These are phyloP conservation scores for Drosophila heteroneura DNA, from an alignment of 2,888 invertebrate genomes.

Conservation along the genomic window DNA sequence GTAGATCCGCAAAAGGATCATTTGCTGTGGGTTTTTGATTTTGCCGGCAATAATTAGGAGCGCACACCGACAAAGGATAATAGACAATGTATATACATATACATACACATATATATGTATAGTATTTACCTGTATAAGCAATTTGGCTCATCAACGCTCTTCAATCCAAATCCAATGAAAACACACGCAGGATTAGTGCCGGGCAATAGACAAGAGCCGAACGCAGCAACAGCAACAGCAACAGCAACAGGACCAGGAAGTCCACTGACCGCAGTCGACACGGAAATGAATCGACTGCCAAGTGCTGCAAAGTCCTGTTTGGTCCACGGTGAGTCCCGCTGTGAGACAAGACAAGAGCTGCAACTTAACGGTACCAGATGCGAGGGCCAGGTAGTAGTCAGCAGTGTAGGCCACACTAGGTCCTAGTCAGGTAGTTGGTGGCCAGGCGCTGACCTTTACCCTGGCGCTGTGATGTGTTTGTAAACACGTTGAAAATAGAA, in stretches of 20 bases:
- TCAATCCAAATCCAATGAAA: slow-evolving; percentile 53
- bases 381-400: slow-evolving; percentile 26
- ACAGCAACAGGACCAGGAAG: slow-evolving; percentile 55
- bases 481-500: slow-evolving; percentile 76
- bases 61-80: slow-evolving; percentile 54
- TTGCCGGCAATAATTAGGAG: slow-evolving; percentile 57
- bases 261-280: slow-evolving; percentile 74
- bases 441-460: slow-evolving; percentile 28
- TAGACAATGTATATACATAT: slow-evolving; percentile 17
- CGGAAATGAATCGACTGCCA: slow-evolving; percentile 73
- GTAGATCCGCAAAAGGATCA: slow-evolving; percentile 71
- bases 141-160: slow-evolving; percentile 63
- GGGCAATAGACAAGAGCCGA: slow-evolving; percentile 34
- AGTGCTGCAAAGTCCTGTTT: slow-evolving; percentile 52
- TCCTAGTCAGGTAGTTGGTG: slow-evolving; percentile 28
- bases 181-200: slow-evolving; percentile 55
- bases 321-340: slow-evolving; percentile 39
- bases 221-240: background rate
- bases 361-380: slow-evolving; percentile 74
- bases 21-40: slow-evolving; percentile 45
- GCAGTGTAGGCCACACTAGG: background rate
- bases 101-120: background rate
- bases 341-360: slow-evolving; percentile 25
- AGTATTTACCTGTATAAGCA: slow-evolving; percentile 41
- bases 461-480: slow-evolving; percentile 73